Percentiles rank a stretch among this genome's conserved stretches.
These are phyloP conservation scores for Rhabdornis inornatus DNA, from an alignment of 2,113 vertebrate species.

Conservation along the genomic window DNA sequence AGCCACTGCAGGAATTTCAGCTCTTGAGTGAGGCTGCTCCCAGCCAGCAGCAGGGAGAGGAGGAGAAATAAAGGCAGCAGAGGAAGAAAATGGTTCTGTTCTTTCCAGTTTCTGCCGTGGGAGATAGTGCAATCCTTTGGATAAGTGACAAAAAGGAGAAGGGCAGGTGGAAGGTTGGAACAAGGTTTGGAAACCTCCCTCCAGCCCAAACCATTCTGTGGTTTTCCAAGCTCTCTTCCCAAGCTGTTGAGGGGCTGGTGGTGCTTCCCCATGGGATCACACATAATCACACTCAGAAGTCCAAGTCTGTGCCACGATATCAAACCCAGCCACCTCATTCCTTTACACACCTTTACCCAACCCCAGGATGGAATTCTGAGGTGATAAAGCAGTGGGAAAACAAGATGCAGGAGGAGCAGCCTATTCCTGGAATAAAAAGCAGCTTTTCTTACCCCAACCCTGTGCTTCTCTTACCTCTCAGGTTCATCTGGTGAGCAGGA, in stretches of 20 bases:
- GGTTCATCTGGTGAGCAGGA: conserved; percentile 94
- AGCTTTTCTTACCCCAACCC: neutral
- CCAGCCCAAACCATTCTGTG: neutral
- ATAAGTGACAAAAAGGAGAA: neutral
- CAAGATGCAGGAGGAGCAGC: neutral
- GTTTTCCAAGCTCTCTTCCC: neutral
- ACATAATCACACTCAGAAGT: accelerated
- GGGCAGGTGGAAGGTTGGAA: neutral
- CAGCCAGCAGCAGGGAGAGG: neutral
- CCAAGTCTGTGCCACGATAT: neutral
- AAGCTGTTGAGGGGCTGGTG: accelerated
- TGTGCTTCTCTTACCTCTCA: conserved; percentile 80
- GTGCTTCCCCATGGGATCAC: neutral
- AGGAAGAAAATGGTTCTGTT: neutral
- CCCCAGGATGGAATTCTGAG: accelerated
- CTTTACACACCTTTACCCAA: neutral
- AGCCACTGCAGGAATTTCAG: neutral
- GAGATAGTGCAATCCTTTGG: neutral
- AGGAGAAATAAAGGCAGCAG: neutral
- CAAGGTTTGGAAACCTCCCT: neutral
- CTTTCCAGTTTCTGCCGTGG: neutral
- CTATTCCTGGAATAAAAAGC: neutral
- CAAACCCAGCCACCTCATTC: neutral
- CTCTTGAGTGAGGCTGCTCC: neutral
- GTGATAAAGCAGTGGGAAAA: neutral